Conservation (phyloP, 2,888 invertebrate genomes). For the Diarsia mendica region DNA sequence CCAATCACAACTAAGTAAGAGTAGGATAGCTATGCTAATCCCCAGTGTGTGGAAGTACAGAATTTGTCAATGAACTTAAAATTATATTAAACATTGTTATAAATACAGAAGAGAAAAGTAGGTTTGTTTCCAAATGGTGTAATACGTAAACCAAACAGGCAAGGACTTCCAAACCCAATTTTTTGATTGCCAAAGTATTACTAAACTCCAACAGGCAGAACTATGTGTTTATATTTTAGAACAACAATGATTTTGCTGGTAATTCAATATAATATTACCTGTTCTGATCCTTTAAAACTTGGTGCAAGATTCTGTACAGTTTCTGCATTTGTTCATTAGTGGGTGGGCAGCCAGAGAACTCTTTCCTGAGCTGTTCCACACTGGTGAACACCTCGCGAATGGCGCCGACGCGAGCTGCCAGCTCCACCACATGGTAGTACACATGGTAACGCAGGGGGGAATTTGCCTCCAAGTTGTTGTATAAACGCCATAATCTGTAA, state of each 20-base stretch:
- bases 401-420: slow-evolving; percentile 96
- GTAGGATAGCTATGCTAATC: too few relatives aligned
- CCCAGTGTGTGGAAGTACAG: too few relatives aligned
- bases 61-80: too few relatives aligned
- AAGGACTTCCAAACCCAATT: background rate
- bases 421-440: slow-evolving; percentile 97
- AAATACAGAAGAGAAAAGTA: too few relatives aligned
- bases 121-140: too few relatives aligned
- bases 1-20: too few relatives aligned
- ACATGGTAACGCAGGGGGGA: slow-evolving; percentile 97
- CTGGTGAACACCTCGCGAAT: slow-evolving; percentile 96
- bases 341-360: slow-evolving; percentile 94
- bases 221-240: background rate
- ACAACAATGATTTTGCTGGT: background rate
- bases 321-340: slow-evolving; percentile 97
- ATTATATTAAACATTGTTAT: too few relatives aligned
- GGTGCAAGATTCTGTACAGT: slow-evolving; percentile 96
- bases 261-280: slow-evolving; percentile 87
- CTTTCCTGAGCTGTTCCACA: slow-evolving; percentile 95
- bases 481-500: slow-evolving; percentile 96
- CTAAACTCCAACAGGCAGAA: background rate
- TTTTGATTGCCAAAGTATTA: too few relatives aligned
- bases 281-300: slow-evolving; percentile 96
- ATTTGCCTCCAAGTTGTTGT: slow-evolving; percentile 96
- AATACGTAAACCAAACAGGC: too few relatives aligned